Conservation (phyloP, 2,888 invertebrate genomes). For the Ormia ochracea region DNA sequence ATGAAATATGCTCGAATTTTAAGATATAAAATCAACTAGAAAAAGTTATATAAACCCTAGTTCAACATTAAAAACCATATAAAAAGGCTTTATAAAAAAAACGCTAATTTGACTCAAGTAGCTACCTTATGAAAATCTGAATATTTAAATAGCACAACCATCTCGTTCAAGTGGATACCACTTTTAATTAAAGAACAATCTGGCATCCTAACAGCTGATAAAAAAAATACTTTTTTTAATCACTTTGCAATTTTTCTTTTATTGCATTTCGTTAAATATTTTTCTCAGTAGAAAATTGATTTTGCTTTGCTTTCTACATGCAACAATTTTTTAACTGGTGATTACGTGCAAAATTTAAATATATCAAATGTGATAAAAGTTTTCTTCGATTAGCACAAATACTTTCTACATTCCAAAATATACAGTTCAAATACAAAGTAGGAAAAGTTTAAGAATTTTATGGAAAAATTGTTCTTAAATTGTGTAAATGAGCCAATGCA, state of each 20-base stretch:
- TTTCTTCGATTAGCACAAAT: background rate
- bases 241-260: background rate
- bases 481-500: background rate
- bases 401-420: slow-evolving; percentile 8
- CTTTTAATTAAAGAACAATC: no score
- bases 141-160: no score
- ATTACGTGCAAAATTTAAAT: background rate
- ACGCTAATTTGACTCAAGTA: no score
- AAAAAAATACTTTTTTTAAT: background rate
- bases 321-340: background rate
- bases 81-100: no score
- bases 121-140: no score
- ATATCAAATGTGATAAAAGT: background rate
- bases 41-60: no score
- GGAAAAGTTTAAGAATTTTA: background rate
- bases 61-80: no score
- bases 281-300: slow-evolving; percentile 24
- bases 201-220: background rate
- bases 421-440: background rate
- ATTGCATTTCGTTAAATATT: background rate
- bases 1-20: no score
- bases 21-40: no score
- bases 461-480: slow-evolving; percentile 6
- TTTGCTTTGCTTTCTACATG: background rate
- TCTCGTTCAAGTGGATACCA: no score